phyloP scores from a whole-genome alignment of 2,113 vertebrate genomes.

The Macaca nemestrina region DNA sequence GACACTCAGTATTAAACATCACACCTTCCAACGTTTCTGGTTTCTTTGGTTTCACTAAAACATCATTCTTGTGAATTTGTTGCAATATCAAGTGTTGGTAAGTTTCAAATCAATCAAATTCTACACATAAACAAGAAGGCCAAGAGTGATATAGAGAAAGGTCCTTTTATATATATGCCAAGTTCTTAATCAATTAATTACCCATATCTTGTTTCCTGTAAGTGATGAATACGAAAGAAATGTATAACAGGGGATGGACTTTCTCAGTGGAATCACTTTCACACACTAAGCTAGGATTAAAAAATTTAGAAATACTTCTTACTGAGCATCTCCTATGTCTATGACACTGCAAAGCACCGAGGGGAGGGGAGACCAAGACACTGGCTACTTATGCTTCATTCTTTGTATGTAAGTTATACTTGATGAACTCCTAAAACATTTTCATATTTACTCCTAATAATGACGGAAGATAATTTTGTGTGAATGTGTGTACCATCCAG shows the following conservation, averaged over 20 bases:
- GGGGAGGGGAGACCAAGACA: not conserved
- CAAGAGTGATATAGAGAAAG: not conserved
- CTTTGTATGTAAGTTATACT: not conserved
- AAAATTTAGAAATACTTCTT: not conserved
- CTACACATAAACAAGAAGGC: not conserved
- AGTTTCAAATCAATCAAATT: conserved; percentile 14
- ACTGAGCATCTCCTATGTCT: not conserved
- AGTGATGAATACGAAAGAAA: not conserved
- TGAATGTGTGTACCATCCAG: not conserved
- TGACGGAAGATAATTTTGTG: not conserved
- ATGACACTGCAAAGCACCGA: not conserved
- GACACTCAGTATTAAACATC: too few species aligned
- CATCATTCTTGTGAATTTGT: not conserved
- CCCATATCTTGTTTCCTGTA: not conserved
- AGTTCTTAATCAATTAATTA: not conserved
- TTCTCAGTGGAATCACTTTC: not conserved
- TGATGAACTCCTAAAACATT: not conserved
- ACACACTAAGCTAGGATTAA: not conserved
- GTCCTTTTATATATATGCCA: not conserved
- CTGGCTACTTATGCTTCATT: not conserved
- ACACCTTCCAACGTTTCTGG: not conserved
- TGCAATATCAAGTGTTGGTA: not conserved
- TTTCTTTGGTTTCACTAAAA: not conserved
- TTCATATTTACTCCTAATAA: not conserved
- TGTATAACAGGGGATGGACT: not conserved